These are phyloP conservation scores for Nymphalis polychloros DNA, from an alignment of 2,888 invertebrate species.

Conservation along the genomic window DNA sequence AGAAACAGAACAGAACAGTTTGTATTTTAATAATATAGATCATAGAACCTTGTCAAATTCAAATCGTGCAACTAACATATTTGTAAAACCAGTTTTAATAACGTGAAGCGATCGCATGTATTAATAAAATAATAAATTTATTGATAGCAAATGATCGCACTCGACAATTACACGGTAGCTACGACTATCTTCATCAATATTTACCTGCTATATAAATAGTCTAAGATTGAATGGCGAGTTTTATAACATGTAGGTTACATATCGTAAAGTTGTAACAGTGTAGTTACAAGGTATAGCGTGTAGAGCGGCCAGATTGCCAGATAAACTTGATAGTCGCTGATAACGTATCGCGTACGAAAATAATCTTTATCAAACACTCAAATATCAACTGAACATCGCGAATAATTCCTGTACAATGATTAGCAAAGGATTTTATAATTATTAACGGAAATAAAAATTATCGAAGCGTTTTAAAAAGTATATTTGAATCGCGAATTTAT, in stretches of 20 bases:
- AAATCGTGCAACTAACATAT: too few relatives aligned
- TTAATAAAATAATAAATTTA: neutral
- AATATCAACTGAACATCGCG: slow-evolving; percentile 22
- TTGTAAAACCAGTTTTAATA: too few relatives aligned
- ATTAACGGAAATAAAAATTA: neutral
- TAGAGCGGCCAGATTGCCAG: slow-evolving; percentile 61
- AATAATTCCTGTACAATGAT: slow-evolving; percentile 23
- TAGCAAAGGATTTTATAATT: neutral
- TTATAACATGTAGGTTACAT: slow-evolving; percentile 45
- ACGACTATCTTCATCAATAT: slow-evolving; percentile 25
- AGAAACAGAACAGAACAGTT: too few relatives aligned
- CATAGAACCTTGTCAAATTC: too few relatives aligned
- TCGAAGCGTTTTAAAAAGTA: too few relatives aligned
- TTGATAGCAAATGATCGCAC: neutral
- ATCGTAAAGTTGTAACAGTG: slow-evolving; percentile 57
- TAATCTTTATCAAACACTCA: slow-evolving; percentile 42
- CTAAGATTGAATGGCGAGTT: slow-evolving; percentile 19
- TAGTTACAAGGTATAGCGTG: slow-evolving; percentile 68
- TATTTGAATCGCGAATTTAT: too few relatives aligned
- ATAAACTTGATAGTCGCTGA: slow-evolving; percentile 59
- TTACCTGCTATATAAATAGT: slow-evolving; percentile 17
- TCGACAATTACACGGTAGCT: slow-evolving; percentile 20
- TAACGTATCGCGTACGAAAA: slow-evolving; percentile 52
- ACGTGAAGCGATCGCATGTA: too few relatives aligned
- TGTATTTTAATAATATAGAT: too few relatives aligned